phyloP scores from a whole-genome alignment of 2,888 invertebrate genomes.

The Tenthredo distinguenda region DNA sequence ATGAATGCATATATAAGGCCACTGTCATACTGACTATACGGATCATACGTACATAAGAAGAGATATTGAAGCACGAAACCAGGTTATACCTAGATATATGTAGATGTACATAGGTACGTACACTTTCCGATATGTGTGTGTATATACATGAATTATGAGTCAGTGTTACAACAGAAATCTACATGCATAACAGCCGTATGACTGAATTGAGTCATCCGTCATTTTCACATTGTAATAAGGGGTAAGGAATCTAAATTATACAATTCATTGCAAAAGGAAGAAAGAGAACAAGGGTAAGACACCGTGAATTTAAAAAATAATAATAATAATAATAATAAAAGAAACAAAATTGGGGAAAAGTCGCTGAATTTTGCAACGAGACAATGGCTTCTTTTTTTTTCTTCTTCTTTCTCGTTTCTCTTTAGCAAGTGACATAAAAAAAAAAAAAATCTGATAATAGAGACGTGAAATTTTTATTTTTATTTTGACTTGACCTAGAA shows the following conservation, averaged over 20 bases:
- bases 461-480: background rate
- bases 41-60: background rate
- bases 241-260: background rate
- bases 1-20: background rate
- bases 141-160: background rate
- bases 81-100: too few relatives aligned
- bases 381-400: too few relatives aligned
- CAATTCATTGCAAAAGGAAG: too few relatives aligned
- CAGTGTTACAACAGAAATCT: too few relatives aligned
- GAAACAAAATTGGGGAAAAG: background rate
- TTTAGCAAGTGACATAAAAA: background rate
- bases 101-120: too few relatives aligned
- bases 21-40: background rate
- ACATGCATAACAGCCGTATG: too few relatives aligned
- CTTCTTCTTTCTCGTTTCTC: too few relatives aligned
- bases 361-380: background rate
- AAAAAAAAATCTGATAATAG: background rate
- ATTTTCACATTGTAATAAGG: background rate
- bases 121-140: background rate
- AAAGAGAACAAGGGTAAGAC: too few relatives aligned
- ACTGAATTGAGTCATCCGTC: too few relatives aligned
- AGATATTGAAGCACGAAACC: too few relatives aligned
- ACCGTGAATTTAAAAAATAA: too few relatives aligned
- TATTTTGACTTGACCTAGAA: slow-evolving; percentile 45
- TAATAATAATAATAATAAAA: too few relatives aligned